phyloP scores from a whole-genome alignment of 2,113 vertebrate genomes.

The Cariama cristata region DNA sequence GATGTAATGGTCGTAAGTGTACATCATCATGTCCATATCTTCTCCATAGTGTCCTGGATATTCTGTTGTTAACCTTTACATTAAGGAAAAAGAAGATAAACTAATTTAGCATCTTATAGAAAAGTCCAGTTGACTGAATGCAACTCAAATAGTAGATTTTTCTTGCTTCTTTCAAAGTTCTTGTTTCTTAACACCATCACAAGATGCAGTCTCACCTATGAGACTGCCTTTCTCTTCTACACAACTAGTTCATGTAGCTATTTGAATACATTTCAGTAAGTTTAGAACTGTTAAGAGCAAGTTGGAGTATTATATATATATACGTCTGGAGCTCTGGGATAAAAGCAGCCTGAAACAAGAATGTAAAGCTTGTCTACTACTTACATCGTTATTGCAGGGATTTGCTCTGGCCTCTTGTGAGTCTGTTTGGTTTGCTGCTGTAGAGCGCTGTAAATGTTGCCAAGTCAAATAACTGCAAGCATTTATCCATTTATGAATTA shows the following conservation, averaged over 20 bases:
- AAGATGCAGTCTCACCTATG: not conserved
- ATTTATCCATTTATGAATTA: not conserved
- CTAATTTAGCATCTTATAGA: not conserved
- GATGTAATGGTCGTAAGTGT: conserved; percentile 91
- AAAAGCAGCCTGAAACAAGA: not conserved
- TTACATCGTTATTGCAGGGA: not conserved
- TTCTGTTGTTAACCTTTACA: conserved; percentile 88
- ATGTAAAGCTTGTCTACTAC: not conserved
- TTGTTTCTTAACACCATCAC: not conserved
- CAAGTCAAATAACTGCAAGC: not conserved
- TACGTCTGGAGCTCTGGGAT: not conserved
- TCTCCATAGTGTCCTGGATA: conserved; percentile 87
- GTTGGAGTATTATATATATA: not conserved
- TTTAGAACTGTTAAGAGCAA: not conserved
- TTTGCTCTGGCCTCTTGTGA: not conserved
- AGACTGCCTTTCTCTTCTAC: not conserved
- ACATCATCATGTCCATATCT: conserved; percentile 92
- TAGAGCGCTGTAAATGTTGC: not conserved
- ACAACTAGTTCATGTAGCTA: not conserved
- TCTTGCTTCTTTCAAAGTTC: not conserved
- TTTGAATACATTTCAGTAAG: not conserved
- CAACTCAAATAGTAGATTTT: not conserved
- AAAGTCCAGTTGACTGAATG: not conserved
- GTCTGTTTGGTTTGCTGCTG: not conserved
- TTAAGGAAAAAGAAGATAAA: not conserved